Conservation (phyloP, 2,113 vertebrate genomes). For the Vombatus ursinus region DNA sequence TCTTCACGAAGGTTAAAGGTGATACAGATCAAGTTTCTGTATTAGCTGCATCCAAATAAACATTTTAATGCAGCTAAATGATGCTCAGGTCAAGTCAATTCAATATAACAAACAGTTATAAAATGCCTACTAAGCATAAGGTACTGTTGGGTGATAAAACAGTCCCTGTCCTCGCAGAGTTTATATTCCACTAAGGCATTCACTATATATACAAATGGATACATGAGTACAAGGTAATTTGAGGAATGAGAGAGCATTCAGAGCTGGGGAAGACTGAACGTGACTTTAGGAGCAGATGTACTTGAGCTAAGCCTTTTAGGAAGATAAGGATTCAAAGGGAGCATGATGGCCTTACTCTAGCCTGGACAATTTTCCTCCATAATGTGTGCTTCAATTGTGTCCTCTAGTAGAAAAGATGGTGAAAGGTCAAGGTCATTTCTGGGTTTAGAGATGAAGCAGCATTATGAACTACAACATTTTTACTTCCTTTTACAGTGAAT, state of each 20-base stretch:
- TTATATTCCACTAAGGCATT: not conserved
- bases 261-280: not conserved
- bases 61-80: not conserved
- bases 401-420: not conserved
- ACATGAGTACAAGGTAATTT: not conserved
- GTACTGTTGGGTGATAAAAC: not conserved
- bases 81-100: not conserved
- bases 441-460: slow-evolving; percentile 14
- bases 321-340: not conserved
- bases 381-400: not conserved
- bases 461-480: slow-evolving; percentile 29
- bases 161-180: not conserved
- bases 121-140: not conserved
- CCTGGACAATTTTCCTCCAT: not conserved
- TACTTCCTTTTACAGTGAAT: slow-evolving; percentile 48
- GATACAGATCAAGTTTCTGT: not conserved
- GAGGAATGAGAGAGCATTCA: not conserved
- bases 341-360: not conserved
- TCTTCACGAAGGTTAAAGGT: not conserved
- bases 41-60: not conserved
- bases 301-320: not conserved
- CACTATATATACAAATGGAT: not conserved
- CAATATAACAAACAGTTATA: not conserved
- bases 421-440: not conserved
- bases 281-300: not conserved